These are phyloP conservation scores for Malachius bipustulatus DNA, from an alignment of 2,888 invertebrate genomes.

Conservation along the genomic window DNA sequence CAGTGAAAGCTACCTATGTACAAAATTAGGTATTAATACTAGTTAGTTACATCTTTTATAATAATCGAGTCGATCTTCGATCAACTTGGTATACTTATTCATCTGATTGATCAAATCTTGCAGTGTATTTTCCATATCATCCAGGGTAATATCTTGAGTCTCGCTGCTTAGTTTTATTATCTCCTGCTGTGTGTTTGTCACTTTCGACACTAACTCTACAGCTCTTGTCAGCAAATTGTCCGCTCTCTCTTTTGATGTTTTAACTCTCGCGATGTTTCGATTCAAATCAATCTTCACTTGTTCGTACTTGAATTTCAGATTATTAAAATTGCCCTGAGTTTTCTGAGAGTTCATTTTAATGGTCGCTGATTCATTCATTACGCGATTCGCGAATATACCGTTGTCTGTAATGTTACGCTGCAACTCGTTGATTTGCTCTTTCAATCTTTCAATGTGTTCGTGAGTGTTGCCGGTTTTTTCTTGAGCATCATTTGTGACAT, in stretches of 20 bases:
- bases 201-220: conserved; percentile 57
- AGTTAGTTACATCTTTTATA: conserved; percentile 46
- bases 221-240: conserved; percentile 68
- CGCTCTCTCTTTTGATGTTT: conserved; percentile 66
- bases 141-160: conserved; percentile 34
- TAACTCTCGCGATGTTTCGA: conserved; percentile 61
- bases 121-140: conserved; percentile 46
- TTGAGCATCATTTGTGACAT: conserved; percentile 69
- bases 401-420: conserved; percentile 74
- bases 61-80: conserved; percentile 47
- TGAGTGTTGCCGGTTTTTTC: conserved; percentile 68
- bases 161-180: conserved; percentile 29
- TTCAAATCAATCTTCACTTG: conserved; percentile 59
- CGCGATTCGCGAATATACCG: conserved; percentile 68
- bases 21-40: conserved; percentile 12
- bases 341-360: conserved; percentile 61
- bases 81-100: conserved; percentile 45
- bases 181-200: conserved; percentile 30
- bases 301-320: conserved; percentile 57
- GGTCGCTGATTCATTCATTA: conserved; percentile 61
- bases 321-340: conserved; percentile 53
- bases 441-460: conserved; percentile 60
- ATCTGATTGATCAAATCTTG: conserved; percentile 51
- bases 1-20: conserved; percentile 17
- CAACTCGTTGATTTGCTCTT: conserved; percentile 58